phyloP scores from a whole-genome alignment of 2,113 vertebrate genomes.

The Thalassarche chlororhynchos region DNA sequence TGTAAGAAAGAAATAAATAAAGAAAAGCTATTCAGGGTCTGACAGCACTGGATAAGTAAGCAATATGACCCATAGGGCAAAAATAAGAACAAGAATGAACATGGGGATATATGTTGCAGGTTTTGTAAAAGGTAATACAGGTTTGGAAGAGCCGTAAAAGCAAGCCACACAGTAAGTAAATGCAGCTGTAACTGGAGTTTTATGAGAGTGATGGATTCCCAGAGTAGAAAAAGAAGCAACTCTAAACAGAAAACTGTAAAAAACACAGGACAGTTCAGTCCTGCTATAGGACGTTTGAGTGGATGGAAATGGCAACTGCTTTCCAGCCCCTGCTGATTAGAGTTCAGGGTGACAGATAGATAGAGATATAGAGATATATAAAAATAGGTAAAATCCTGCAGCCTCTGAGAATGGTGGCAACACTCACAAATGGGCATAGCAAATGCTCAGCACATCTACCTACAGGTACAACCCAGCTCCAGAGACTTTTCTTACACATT shows the following conservation, averaged over 20 bases:
- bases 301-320: not conserved
- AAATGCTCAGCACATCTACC: not conserved
- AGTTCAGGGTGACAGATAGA: not conserved
- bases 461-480: not conserved
- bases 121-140: constrained; percentile 15
- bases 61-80: constrained; percentile 24
- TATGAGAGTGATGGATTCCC: not conserved
- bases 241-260: not conserved
- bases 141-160: constrained; percentile 34
- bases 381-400: not conserved
- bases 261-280: not conserved
- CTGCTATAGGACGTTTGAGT: not conserved
- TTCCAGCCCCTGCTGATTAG: not conserved
- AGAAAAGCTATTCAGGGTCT: constrained; percentile 42
- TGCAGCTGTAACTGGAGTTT: constrained; percentile 31
- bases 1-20: constrained; percentile 51
- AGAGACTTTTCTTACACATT: not conserved
- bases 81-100: constrained; percentile 54
- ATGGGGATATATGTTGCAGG: not conserved
- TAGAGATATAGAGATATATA: not conserved
- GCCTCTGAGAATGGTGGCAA: not conserved
- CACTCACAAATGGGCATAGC: not conserved
- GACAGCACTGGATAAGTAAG: constrained; percentile 38
- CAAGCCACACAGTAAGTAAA: constrained; percentile 49
- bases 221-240: not conserved